These are phyloP conservation scores for Vannuccia rotundouncinata DNA, from an alignment of 2,888 invertebrate genomes.

Conservation along the genomic window DNA sequence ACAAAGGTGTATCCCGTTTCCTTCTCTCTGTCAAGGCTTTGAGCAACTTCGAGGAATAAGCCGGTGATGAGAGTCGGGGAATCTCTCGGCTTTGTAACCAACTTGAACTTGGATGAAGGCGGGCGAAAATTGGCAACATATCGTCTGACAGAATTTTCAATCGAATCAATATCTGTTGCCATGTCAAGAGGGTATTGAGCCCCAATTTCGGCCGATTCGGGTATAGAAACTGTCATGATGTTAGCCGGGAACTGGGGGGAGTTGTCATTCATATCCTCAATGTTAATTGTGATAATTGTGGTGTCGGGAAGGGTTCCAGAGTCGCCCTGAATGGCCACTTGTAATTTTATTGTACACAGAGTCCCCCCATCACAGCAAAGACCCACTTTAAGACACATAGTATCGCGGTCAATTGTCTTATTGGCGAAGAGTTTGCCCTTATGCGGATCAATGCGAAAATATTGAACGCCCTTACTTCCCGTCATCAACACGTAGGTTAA, in stretches of 20 bases:
- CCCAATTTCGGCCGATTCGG: not conserved
- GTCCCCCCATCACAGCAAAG: slow-evolving; percentile 11
- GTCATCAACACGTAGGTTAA: not conserved
- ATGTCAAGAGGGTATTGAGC: not conserved
- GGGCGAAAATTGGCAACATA: not conserved
- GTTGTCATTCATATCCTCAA: slow-evolving; percentile 16
- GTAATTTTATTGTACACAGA: not conserved
- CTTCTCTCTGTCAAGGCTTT: not conserved
- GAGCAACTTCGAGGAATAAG: not conserved
- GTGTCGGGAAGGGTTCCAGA: not conserved
- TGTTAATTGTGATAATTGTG: not conserved
- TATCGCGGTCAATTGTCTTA: not conserved
- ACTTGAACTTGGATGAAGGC: not conserved
- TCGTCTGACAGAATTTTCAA: slow-evolving; percentile 10
- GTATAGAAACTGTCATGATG: not conserved
- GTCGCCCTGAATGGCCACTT: not conserved
- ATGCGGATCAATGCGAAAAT: not conserved
- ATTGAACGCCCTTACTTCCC: not conserved
- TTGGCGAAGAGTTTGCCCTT: not conserved
- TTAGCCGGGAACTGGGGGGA: not conserved
- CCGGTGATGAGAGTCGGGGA: not conserved
- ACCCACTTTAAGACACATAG: not conserved
- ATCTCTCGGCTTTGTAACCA: not conserved
- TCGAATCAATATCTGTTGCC: slow-evolving; percentile 22
- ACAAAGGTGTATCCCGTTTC: not conserved